Conservation (phyloP, 1,140 invertebrate species). For the Medauroidea extradentata region DNA sequence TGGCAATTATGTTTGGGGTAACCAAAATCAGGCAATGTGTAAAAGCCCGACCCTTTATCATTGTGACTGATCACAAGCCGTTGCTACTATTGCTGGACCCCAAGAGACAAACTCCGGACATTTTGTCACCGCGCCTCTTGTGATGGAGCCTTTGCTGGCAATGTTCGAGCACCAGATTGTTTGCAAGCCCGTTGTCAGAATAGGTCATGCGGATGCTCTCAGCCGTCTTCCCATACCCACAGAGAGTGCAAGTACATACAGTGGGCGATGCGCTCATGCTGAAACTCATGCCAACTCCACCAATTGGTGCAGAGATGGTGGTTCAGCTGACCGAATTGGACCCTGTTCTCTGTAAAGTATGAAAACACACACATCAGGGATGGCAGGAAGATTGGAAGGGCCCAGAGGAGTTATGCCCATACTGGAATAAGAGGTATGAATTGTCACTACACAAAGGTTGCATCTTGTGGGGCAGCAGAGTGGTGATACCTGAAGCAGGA, state of each 20-base stretch:
- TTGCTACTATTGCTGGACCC: conserved; percentile 41
- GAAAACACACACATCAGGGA: no score
- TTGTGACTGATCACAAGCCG: conserved; percentile 47
- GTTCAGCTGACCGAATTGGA: no score
- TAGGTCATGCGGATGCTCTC: no score
- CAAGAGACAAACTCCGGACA: conserved; percentile 28
- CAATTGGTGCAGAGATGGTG: no score
- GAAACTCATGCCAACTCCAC: no score
- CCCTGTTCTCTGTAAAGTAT: no score
- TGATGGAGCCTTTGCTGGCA: neutral
- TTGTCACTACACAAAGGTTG: neutral
- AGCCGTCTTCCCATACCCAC: no score
- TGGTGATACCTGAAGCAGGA: conserved; percentile 30
- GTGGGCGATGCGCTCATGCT: no score
- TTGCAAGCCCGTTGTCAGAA: no score
- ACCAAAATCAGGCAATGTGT: conserved; percentile 34
- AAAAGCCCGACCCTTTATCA: conserved; percentile 37
- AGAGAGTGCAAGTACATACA: no score
- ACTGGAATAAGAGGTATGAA: neutral
- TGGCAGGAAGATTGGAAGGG: no score
- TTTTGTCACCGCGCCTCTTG: conserved; percentile 24
- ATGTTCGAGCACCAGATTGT: no score
- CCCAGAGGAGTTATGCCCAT: neutral
- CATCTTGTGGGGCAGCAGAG: conserved; percentile 17
- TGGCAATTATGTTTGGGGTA: conserved; percentile 25